These are phyloP conservation scores for Conistra vaccinii DNA, from an alignment of 2,888 invertebrate species.

Conservation along the genomic window DNA sequence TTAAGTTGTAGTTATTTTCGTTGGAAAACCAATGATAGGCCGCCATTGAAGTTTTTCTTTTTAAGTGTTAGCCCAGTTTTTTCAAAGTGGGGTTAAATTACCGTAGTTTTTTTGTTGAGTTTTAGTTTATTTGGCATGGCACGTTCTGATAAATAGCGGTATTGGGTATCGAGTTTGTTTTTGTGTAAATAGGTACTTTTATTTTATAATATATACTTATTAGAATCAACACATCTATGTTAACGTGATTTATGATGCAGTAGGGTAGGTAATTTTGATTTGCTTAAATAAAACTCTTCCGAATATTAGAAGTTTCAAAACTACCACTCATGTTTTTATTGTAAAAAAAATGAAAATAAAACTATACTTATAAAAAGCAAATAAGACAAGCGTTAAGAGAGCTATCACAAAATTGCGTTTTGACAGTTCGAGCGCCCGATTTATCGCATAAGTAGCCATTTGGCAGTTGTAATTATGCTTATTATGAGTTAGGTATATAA, in stretches of 20 bases:
- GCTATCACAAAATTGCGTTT: no score
- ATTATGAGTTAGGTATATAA: no score
- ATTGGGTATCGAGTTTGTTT: conserved; percentile 18
- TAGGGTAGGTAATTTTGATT: no score
- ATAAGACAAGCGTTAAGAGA: no score
- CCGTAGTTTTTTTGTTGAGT: conserved; percentile 32
- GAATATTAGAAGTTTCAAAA: background rate
- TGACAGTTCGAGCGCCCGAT: no score
- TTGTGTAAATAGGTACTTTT: conserved; percentile 17
- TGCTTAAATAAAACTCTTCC: background rate
- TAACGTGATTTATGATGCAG: background rate
- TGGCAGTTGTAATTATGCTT: no score
- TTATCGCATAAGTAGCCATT: no score
- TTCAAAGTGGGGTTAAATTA: conserved; percentile 43
- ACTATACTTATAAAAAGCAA: no score
- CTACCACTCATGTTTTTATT: no score
- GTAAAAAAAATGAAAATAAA: no score
- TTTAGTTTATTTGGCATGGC: conserved; percentile 39
- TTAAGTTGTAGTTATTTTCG: conserved; percentile 53
- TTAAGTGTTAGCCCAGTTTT: conserved; percentile 58
- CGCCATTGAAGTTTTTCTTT: conserved; percentile 51
- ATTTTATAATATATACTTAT: conserved; percentile 2
- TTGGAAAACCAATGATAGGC: conserved; percentile 54
- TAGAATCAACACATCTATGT: background rate
- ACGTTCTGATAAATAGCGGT: conserved; percentile 36